Evolutionary conservation across 2,797 vertebrate species (phyloP).

Genomic region (Acanthornis magna): DNA sequence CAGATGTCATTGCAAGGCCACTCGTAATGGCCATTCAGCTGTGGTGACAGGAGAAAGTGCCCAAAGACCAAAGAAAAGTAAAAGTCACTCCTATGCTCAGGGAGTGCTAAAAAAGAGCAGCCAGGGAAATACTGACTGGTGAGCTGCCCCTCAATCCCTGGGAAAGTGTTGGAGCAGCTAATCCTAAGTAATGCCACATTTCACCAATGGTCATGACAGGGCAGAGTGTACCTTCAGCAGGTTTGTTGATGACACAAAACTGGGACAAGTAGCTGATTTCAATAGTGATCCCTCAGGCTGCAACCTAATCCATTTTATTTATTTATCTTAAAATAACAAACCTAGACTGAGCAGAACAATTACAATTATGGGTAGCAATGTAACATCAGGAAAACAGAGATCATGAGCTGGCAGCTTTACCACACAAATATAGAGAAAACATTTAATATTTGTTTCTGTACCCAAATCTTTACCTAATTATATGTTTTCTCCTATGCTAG

Average conservation of each 20-base stretch:
- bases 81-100: neutral
- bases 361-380: neutral
- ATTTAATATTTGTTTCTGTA: neutral
- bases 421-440: neutral
- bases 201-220: neutral
- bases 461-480: neutral
- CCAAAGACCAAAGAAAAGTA: neutral
- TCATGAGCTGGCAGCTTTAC: neutral
- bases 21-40: neutral
- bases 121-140: neutral
- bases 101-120: neutral
- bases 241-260: neutral
- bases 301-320: neutral
- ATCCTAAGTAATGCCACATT: neutral
- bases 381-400: conserved; percentile 22
- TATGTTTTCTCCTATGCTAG: neutral
- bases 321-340: neutral
- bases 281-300: neutral
- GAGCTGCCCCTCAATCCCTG: neutral
- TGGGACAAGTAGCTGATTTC: neutral
- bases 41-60: accelerated
- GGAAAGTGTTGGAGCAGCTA: neutral
- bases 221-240: neutral
- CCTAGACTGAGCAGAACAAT: neutral
- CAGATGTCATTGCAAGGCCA: neutral